These are phyloP conservation scores for Campoplex capitator DNA, from an alignment of 2,888 invertebrate genomes.

Conservation along the genomic window DNA sequence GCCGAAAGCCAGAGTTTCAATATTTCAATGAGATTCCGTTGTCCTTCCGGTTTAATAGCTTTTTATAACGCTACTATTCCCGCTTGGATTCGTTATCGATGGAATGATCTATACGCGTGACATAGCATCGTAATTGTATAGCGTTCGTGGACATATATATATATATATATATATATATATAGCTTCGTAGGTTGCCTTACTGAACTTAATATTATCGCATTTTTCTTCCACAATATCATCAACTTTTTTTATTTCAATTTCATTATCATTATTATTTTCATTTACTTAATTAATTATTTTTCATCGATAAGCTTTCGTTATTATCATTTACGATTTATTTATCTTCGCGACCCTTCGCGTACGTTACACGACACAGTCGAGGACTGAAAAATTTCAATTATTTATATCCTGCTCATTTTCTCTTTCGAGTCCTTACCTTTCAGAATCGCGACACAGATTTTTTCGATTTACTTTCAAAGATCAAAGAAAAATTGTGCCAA, in stretches of 20 bases:
- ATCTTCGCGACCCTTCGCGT: not conserved
- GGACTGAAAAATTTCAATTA: not conserved
- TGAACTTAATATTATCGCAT: slow-evolving; percentile 4
- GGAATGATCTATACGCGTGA: slow-evolving; percentile 54
- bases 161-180: not conserved
- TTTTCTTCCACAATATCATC: not conserved
- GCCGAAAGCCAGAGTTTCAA: not conserved
- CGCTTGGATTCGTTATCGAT: slow-evolving; percentile 52
- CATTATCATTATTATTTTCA: slow-evolving; percentile 20
- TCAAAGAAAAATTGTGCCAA: too few relatives aligned
- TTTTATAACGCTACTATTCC: slow-evolving; percentile 16
- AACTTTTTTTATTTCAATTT: too few relatives aligned
- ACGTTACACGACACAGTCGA: not conserved
- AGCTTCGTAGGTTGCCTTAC: slow-evolving; percentile 11
- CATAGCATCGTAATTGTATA: slow-evolving; percentile 42
- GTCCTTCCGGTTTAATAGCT: slow-evolving; percentile 29
- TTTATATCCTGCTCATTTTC: not conserved
- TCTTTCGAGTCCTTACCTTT: too few relatives aligned
- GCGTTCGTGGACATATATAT: not conserved
- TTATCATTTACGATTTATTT: not conserved
- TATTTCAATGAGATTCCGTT: slow-evolving; percentile 26
- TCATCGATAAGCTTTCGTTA: not conserved
- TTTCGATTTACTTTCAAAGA: not conserved
- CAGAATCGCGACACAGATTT: not conserved
- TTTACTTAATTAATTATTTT: not conserved